Conservation (phyloP, 2,797 vertebrate genomes). For the Pyrocephalus nanus region DNA sequence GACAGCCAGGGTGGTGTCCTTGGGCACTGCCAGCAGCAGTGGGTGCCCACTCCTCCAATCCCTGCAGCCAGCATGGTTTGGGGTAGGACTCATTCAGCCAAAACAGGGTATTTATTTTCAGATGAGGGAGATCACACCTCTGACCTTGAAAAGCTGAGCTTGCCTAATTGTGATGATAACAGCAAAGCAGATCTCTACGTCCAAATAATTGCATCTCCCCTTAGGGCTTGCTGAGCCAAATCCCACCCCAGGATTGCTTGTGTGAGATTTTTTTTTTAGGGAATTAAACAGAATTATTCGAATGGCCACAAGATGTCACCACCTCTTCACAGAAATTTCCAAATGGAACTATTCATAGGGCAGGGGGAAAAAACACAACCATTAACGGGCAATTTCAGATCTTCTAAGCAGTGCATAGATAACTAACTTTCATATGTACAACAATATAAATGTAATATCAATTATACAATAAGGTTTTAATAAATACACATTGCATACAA, state of each 20-base stretch:
- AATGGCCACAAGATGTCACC: slow-evolving; percentile 42
- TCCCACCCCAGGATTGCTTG: neutral
- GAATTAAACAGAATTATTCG: neutral
- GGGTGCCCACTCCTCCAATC: neutral
- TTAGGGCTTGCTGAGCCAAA: neutral
- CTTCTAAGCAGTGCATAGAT: neutral
- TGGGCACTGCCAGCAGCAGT: neutral
- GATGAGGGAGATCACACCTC: neutral
- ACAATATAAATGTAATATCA: neutral
- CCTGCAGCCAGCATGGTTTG: neutral
- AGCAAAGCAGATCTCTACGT: neutral
- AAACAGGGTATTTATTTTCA: neutral
- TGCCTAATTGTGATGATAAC: neutral
- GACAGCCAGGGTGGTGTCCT: neutral
- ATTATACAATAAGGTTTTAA: neutral
- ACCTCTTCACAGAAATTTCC: neutral
- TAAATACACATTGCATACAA: neutral
- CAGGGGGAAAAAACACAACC: rapidly evolving
- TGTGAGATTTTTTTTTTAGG: rapidly evolving
- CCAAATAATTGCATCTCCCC: neutral
- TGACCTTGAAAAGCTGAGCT: neutral
- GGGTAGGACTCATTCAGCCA: neutral
- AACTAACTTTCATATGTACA: neutral
- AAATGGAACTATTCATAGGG: rapidly evolving
- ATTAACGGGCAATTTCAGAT: neutral